These are phyloP conservation scores for Apocheima hispidaria DNA, from an alignment of 2,888 invertebrate species.

Conservation along the genomic window DNA sequence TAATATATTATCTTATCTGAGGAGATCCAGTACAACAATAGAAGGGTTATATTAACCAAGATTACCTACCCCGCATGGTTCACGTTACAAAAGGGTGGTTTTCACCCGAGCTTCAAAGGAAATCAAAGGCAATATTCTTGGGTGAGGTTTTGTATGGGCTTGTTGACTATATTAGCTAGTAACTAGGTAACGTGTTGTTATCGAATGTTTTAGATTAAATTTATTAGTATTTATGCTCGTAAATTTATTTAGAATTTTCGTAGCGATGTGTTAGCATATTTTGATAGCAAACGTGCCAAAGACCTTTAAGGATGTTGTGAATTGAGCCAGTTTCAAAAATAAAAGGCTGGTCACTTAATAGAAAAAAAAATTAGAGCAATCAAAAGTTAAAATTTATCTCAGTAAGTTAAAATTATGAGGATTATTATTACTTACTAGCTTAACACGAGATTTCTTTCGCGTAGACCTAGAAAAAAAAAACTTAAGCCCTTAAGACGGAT, in stretches of 20 bases:
- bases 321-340: no score
- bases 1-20: constrained; percentile 25
- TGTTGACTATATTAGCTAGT: constrained; percentile 33
- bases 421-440: no score
- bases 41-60: constrained; percentile 44
- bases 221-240: not conserved
- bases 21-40: constrained; percentile 33
- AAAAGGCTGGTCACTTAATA: no score
- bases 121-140: constrained; percentile 40
- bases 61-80: constrained; percentile 43
- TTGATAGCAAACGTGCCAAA: no score
- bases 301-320: no score
- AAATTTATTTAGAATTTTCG: not conserved
- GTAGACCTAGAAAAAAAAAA: no score
- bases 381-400: no score
- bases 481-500: no score
- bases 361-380: no score
- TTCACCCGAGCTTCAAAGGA: constrained; percentile 44
- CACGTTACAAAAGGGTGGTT: constrained; percentile 46
- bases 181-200: constrained; percentile 4
- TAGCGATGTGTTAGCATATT: no score
- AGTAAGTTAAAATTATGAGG: no score
- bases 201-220: constrained; percentile 8
- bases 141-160: constrained; percentile 30
- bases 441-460: no score